These are phyloP conservation scores for Yasuhikotakia modesta DNA, from an alignment of 2,797 vertebrate genomes.

Conservation along the genomic window DNA sequence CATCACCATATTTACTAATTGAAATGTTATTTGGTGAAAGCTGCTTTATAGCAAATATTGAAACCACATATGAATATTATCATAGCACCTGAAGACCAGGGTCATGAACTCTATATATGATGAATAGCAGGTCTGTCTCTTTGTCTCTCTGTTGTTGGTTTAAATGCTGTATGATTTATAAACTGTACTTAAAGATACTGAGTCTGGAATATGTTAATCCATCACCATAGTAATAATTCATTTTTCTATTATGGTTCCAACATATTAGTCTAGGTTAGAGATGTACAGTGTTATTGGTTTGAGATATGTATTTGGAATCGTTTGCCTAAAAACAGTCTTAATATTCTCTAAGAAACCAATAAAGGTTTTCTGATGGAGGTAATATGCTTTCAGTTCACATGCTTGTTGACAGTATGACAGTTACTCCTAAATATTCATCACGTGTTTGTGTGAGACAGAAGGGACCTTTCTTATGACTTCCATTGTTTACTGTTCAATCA, in stretches of 20 bases:
- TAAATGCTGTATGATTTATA: constrained; percentile 7
- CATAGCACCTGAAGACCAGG: constrained; percentile 3
- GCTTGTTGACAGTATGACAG: neutral
- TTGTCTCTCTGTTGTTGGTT: constrained; percentile 14
- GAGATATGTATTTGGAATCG: neutral
- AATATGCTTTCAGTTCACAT: neutral
- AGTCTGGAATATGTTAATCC: neutral
- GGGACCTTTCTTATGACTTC: neutral
- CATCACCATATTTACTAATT: constrained; percentile 36
- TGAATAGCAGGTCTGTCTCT: neutral
- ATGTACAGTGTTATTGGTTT: neutral
- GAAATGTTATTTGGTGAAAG: constrained; percentile 31
- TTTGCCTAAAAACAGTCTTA: neutral
- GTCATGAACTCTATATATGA: constrained; percentile 25
- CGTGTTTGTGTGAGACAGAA: neutral
- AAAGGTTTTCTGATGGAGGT: neutral
- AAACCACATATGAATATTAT: constrained; percentile 11
- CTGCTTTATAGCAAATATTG: constrained; percentile 24
- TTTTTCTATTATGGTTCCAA: neutral
- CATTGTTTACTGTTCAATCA: neutral
- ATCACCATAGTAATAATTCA: neutral
- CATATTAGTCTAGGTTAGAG: neutral
- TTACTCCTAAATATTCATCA: neutral
- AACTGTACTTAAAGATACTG: neutral
- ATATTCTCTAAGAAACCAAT: neutral